Base-by-base conservation (phyloP, 1,140 invertebrate species). In the Drosophila pectinifera region DNA sequence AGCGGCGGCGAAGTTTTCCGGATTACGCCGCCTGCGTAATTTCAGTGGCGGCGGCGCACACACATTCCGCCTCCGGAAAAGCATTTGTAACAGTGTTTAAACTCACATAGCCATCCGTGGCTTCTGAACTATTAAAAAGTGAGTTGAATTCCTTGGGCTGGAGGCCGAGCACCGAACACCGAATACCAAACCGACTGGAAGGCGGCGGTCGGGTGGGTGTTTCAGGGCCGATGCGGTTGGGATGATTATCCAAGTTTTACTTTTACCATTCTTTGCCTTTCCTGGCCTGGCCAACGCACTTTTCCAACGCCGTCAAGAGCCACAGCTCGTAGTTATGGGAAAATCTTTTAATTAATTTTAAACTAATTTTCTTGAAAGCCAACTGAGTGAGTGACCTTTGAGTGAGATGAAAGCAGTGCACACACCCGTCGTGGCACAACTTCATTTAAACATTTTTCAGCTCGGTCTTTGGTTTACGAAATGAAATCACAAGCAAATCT, bases 261-360 rank as follows among this genome's bases (percentile, higher is more conserved):
- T 73, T 73, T 73, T 62, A 61, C 56, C 70, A 70, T 57, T 70
- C 49, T 70, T 68, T 70, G 41, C 20, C 13, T 28, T 53, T 22
- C 31, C 31, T 3, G 28, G 26, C 31, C 24, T 68, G 62, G 64
- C n/a, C 13, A 13, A 18, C 49, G 14, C 39, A 46, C 67, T 69
- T 46, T 45, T 69, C 38, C 63, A 68, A 54, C 39, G 31, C 64
- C 65, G 45, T 43, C 48, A 61, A 61, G 54, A 72, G 45, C 45
- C 68, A 59, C 45, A 73, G 69, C 56, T 31, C 56, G 61, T 56
- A 73, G 56, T 73, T 73, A 51, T 53, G 56, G 39, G 70, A 73
- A 73, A 73, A 73, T 62, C 56, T 73, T 73, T 73, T 73, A 73
- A 73, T 73, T 73, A 73, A 73, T 73, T 73, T 73, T 54, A 62